These are phyloP conservation scores for Zophobas morio DNA, from an alignment of 1,140 invertebrate species.

Conservation along the genomic window DNA sequence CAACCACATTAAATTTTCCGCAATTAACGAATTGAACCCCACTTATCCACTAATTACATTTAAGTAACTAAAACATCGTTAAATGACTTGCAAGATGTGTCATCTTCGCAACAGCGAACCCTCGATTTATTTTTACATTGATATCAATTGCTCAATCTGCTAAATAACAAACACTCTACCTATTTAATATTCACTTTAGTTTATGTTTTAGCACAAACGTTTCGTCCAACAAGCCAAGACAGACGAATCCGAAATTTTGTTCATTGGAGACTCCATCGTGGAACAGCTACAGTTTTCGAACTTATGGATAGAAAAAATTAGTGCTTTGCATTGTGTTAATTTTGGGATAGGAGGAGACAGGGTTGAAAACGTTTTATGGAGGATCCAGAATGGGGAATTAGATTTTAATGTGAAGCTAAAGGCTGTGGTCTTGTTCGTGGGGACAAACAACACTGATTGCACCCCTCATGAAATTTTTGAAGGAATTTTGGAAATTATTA, in stretches of 20 bases:
- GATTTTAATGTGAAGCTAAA: constrained; percentile 77
- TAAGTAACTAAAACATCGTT: not conserved
- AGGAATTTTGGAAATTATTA: constrained; percentile 77
- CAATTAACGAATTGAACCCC: not conserved
- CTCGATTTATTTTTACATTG: not conserved
- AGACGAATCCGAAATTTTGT: constrained; percentile 79
- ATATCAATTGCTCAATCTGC: not conserved
- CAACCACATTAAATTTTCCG: not conserved
- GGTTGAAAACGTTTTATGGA: constrained; percentile 82
- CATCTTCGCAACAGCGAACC: not conserved
- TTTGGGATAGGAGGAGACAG: constrained; percentile 83
- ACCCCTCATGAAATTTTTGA: constrained; percentile 76
- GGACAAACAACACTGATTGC: constrained; percentile 80
- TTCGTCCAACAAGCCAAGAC: constrained; percentile 76
- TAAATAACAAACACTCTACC: not conserved
- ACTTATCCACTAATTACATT: not conserved
- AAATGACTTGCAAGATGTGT: not conserved
- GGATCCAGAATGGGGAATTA: constrained; percentile 80
- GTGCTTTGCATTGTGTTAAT: constrained; percentile 77
- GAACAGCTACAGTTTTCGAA: constrained; percentile 74
- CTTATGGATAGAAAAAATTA: constrained; percentile 74
- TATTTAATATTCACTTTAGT: not conserved
- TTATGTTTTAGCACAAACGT: constrained; percentile 73
- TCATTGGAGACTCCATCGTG: constrained; percentile 82
- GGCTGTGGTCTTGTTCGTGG: constrained; percentile 79